Conservation (phyloP, 2,888 invertebrate species). For the Coelopa pilipes region DNA sequence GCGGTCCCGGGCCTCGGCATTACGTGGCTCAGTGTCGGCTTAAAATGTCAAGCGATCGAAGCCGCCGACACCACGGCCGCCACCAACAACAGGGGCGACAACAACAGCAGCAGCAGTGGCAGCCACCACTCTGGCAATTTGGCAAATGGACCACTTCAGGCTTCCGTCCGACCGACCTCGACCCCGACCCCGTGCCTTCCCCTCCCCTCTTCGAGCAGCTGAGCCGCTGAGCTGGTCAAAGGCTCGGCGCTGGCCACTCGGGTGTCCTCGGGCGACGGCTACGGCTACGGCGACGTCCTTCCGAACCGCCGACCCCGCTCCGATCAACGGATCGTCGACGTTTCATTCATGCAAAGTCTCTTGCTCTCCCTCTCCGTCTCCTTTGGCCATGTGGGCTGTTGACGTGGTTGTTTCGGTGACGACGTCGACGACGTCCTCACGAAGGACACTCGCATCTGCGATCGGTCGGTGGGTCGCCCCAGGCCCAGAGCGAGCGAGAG, state of each 20-base stretch:
- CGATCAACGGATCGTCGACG: not conserved
- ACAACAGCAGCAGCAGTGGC: not conserved
- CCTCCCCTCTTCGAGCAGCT: no score
- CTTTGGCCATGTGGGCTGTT: not conserved
- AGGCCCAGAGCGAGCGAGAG: not conserved
- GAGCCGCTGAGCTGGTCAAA: no score
- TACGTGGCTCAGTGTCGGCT: conserved; percentile 34
- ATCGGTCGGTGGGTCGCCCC: conserved; percentile 28
- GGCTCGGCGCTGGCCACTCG: no score
- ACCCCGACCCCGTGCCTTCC: not conserved
- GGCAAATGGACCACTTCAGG: conserved; percentile 7
- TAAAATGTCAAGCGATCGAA: conserved; percentile 32
- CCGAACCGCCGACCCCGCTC: not conserved
- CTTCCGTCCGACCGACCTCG: conserved; percentile 25
- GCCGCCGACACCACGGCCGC: no score
- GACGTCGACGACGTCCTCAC: conserved; percentile 7
- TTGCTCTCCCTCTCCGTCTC: no score
- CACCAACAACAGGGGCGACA: no score
- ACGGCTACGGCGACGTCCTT: no score
- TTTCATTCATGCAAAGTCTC: conserved; percentile 17
- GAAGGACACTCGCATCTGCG: conserved; percentile 23
- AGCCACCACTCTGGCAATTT: not conserved
- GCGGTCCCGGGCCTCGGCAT: not conserved
- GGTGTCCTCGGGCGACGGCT: no score
- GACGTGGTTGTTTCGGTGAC: not conserved